Evolutionary conservation across 1,140 invertebrate species (phyloP).

Genomic region (Cecropterus lyciades): DNA sequence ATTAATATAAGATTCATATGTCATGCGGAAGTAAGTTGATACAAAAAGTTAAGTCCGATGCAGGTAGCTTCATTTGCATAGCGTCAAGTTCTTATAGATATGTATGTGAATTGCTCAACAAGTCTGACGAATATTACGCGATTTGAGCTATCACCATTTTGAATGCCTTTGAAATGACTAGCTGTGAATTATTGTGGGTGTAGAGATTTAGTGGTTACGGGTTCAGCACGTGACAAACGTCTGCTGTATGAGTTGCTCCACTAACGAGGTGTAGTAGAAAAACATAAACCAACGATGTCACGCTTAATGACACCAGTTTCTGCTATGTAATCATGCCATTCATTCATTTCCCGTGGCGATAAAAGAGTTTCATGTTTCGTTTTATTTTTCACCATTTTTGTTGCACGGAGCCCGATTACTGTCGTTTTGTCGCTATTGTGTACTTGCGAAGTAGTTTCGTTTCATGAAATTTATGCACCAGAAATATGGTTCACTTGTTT

Average conservation of each 20-base stretch:
- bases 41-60: background rate
- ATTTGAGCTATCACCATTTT: background rate
- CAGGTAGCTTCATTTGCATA: background rate
- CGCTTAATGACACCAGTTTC: slow-evolving; percentile 25
- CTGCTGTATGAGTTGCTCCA: slow-evolving; percentile 23
- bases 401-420: slow-evolving; percentile 6
- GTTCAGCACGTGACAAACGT: slow-evolving; percentile 29
- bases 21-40: background rate
- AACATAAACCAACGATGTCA: slow-evolving; percentile 25
- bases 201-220: slow-evolving; percentile 4
- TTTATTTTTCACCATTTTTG: slow-evolving; percentile 31
- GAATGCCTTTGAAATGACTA: background rate
- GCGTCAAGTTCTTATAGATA: background rate
- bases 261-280: slow-evolving; percentile 35
- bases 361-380: slow-evolving; percentile 28
- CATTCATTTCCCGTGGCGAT: slow-evolving; percentile 34
- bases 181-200: background rate
- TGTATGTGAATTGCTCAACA: background rate
- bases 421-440: slow-evolving; percentile 23
- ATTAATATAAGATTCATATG: background rate
- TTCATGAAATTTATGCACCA: background rate
- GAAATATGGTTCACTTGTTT: slow-evolving; percentile 1
- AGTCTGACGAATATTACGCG: slow-evolving; percentile 2
- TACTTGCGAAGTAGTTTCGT: slow-evolving; percentile 15
- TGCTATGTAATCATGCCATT: slow-evolving; percentile 33